phyloP scores from a whole-genome alignment of 2,113 vertebrate species.

The Recurvirostra avosetta region DNA sequence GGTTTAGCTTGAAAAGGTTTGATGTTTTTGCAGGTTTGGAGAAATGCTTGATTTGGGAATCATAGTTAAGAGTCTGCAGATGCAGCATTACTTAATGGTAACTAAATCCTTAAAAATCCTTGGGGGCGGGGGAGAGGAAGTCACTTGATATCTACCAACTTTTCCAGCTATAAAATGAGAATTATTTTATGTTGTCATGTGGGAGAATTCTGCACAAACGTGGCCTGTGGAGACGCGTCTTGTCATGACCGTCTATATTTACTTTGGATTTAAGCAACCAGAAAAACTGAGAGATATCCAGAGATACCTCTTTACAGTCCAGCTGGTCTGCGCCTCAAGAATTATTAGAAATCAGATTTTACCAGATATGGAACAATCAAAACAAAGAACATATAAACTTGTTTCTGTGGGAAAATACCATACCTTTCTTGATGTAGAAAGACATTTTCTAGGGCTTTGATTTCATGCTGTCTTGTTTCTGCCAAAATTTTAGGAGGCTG shows the following conservation, averaged over 20 bases:
- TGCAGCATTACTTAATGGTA: not conserved
- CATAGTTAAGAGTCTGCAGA: not conserved
- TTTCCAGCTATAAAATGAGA: not conserved
- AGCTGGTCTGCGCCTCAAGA: not conserved
- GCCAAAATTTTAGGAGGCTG: not conserved
- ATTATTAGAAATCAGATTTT: not conserved
- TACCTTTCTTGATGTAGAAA: not conserved
- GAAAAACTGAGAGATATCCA: not conserved
- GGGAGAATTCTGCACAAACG: not conserved
- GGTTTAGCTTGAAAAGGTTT: not conserved
- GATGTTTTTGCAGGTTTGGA: not conserved
- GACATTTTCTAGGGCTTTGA: not conserved
- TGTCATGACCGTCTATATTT: not conserved
- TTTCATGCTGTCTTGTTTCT: not conserved
- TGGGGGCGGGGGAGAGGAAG: no score
- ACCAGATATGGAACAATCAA: not conserved
- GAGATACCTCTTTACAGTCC: not conserved
- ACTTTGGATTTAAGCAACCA: not conserved
- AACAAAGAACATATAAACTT: not conserved
- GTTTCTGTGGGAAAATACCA: not conserved
- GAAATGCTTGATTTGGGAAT: not conserved
- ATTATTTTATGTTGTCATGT: not conserved
- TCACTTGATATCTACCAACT: not conserved
- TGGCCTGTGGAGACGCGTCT: not conserved
- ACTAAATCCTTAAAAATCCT: not conserved